Percentiles rank a stretch among this genome's conserved stretches.
phyloP scores from a whole-genome alignment of 2,113 vertebrate genomes.

The Gulo gulo region DNA sequence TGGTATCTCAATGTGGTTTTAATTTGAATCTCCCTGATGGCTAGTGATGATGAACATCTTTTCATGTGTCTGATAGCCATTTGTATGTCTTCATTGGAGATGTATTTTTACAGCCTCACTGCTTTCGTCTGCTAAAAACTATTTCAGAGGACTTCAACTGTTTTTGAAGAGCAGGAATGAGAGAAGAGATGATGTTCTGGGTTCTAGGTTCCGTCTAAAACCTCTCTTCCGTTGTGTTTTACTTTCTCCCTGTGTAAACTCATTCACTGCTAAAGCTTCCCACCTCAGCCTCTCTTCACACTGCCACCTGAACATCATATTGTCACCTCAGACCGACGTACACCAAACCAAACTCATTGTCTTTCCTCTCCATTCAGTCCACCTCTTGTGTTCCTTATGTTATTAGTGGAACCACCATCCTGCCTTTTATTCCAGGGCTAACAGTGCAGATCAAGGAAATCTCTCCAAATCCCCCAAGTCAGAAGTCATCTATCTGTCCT shows the following conservation, averaged over 20 bases:
- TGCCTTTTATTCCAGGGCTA: not conserved
- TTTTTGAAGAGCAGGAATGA: not conserved
- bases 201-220: not conserved
- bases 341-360: not conserved
- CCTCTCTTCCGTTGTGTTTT: not conserved
- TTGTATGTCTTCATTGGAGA: too few species aligned
- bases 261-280: not conserved
- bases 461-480: not conserved
- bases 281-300: not conserved
- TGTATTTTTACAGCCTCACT: not conserved
- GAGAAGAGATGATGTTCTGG: not conserved
- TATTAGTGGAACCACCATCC: not conserved
- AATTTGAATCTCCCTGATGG: too few species aligned
- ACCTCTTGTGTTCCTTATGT: not conserved
- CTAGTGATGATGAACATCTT: too few species aligned
- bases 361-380: not conserved
- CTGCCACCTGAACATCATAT: not conserved
- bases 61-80: too few species aligned
- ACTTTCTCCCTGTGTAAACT: not conserved
- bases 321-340: not conserved
- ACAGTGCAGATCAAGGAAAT: not conserved
- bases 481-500: not conserved
- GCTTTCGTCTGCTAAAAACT: not conserved
- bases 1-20: too few species aligned
- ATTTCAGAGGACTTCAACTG: not conserved